These are phyloP conservation scores for Pollachius pollachius DNA, from an alignment of 2,113 vertebrate species.

Conservation along the genomic window DNA sequence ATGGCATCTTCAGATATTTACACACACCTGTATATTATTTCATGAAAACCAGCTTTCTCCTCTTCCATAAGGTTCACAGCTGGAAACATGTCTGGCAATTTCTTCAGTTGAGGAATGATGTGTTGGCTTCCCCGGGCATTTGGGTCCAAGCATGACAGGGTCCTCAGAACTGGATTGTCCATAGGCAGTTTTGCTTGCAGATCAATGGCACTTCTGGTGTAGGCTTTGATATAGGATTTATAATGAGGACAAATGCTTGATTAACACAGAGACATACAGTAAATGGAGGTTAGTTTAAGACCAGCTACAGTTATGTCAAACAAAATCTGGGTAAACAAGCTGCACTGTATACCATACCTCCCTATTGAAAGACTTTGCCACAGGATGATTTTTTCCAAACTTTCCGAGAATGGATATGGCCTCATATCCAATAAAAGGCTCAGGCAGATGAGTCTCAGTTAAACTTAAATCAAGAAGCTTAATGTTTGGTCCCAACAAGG, in stretches of 20 bases:
- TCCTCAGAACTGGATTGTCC: slow-evolving; percentile 20
- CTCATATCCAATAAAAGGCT: slow-evolving; percentile 15
- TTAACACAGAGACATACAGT: background rate
- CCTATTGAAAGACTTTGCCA: slow-evolving; percentile 9
- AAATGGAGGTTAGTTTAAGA: background rate
- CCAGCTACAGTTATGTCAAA: background rate
- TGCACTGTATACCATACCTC: too few relatives aligned
- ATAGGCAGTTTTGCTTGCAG: slow-evolving; percentile 25
- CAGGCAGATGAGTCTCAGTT: slow-evolving; percentile 1
- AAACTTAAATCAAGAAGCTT: background rate
- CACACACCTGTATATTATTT: slow-evolving; percentile 3
- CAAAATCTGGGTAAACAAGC: too few relatives aligned
- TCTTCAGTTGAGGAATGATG: slow-evolving; percentile 5
- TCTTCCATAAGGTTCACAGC: background rate
- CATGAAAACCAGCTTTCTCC: background rate
- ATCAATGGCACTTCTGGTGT: slow-evolving; percentile 15
- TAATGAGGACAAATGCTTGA: background rate
- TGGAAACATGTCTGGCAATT: slow-evolving; percentile 2
- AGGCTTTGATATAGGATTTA: slow-evolving; percentile 4
- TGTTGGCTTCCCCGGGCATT: slow-evolving; percentile 7
- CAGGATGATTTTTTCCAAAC: slow-evolving; percentile 8
- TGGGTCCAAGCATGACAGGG: slow-evolving; percentile 25
- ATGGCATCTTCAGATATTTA: background rate
- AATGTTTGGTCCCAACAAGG: background rate
- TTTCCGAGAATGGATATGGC: slow-evolving; percentile 6